Percentiles rank a stretch among this genome's conserved stretches.
Evolutionary conservation across 2,797 vertebrate genomes (phyloP).

Genomic region (Notolabrus celidotus): DNA sequence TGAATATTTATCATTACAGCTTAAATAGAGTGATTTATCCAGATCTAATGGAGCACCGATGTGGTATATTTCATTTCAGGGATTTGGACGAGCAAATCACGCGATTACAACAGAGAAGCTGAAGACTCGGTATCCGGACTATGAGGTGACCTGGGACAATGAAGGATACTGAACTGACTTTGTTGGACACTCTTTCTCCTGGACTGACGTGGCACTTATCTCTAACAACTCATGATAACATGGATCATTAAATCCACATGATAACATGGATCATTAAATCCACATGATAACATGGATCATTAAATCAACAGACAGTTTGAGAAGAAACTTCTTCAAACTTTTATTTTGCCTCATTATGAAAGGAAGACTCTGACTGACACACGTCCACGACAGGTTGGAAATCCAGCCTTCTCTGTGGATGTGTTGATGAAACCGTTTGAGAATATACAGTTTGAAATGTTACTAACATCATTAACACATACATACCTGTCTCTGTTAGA

Average conservation of each 20-base stretch:
- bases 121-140: constrained; percentile 89
- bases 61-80: constrained; percentile 77
- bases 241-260: background rate
- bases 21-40: background rate
- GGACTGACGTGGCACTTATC: constrained; percentile 25
- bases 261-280: background rate
- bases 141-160: constrained; percentile 93
- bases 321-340: background rate
- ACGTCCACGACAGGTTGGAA: no score
- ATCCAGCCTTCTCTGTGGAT: no score
- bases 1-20: background rate
- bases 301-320: background rate
- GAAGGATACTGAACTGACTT: constrained; percentile 90
- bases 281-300: background rate
- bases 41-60: background rate
- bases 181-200: background rate
- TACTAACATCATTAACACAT: no score
- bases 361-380: background rate
- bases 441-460: no score
- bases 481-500: no score
- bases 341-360: no score
- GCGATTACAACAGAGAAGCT: constrained; percentile 90
- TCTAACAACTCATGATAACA: background rate
- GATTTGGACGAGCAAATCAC: constrained; percentile 93
- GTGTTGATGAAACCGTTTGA: no score